These are phyloP conservation scores for Buphagus erythrorhynchus DNA, from an alignment of 2,797 vertebrate species.

Conservation along the genomic window DNA sequence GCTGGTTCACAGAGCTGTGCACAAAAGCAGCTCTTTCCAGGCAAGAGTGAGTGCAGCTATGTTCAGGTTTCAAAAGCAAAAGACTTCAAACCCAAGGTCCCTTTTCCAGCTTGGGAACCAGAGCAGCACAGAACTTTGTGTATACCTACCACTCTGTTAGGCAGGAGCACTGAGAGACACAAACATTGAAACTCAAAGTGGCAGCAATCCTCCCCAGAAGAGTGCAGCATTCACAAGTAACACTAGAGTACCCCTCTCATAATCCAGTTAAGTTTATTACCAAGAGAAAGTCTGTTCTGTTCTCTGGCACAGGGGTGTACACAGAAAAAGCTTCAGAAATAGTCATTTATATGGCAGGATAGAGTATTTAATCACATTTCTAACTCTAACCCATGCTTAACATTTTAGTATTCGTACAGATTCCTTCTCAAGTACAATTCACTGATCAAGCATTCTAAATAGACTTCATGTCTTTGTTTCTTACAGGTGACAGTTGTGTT, in stretches of 20 bases:
- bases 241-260: not conserved
- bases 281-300: not conserved
- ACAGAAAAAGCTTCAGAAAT: not conserved
- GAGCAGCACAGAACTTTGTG: not conserved
- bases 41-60: not conserved
- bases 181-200: not conserved
- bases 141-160: too few species aligned
- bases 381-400: not conserved
- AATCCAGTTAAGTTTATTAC: not conserved
- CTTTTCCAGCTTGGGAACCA: not conserved
- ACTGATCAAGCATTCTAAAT: not conserved
- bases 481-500: not conserved
- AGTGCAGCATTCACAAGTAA: not conserved
- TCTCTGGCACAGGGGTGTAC: not conserved
- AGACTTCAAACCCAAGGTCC: not conserved
- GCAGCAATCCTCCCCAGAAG: not conserved
- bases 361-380: not conserved
- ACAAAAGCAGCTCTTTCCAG: not conserved
- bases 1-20: not conserved
- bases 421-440: not conserved
- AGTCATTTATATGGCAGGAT: not conserved
- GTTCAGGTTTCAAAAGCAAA: not conserved
- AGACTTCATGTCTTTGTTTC: not conserved
- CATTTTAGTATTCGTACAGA: not conserved
- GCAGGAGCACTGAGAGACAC: not conserved